Percentiles rank a stretch among this genome's conserved stretches.
Conservation (phyloP, 2,888 invertebrate genomes). For the Phengaris arion region DNA sequence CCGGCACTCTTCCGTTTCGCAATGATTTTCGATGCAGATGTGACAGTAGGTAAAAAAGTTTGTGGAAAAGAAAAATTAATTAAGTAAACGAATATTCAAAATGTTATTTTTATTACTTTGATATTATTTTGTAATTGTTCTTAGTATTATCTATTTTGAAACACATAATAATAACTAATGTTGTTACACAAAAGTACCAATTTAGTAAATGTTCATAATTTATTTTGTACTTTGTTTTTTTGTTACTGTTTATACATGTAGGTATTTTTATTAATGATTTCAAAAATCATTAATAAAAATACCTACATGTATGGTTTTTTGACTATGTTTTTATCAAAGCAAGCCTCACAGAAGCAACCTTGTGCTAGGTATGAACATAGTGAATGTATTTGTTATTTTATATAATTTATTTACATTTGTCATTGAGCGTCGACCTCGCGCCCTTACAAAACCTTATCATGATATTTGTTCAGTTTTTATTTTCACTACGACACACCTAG, state of each 20-base stretch:
- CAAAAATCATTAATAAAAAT: too few relatives aligned
- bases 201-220: too few relatives aligned
- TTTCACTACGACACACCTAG: conserved; percentile 68
- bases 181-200: too few relatives aligned
- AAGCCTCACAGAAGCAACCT: conserved; percentile 45
- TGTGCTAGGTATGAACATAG: conserved; percentile 46
- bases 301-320: too few relatives aligned
- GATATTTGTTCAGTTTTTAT: conserved; percentile 77
- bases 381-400: conserved; percentile 38
- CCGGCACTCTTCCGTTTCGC: conserved; percentile 66
- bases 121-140: too few relatives aligned
- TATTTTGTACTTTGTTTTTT: too few relatives aligned
- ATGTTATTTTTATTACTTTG: too few relatives aligned
- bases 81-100: too few relatives aligned
- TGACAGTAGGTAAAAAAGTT: conserved; percentile 44
- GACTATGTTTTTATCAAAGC: neutral
- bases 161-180: too few relatives aligned
- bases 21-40: conserved; percentile 54
- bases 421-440: conserved; percentile 70
- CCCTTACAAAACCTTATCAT: conserved; percentile 75
- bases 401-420: conserved; percentile 53
- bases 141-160: too few relatives aligned
- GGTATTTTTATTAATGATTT: too few relatives aligned
- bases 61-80: neutral
- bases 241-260: too few relatives aligned